Conservation (phyloP, 2,113 vertebrate genomes). For the Tricholaema leucomelas region DNA sequence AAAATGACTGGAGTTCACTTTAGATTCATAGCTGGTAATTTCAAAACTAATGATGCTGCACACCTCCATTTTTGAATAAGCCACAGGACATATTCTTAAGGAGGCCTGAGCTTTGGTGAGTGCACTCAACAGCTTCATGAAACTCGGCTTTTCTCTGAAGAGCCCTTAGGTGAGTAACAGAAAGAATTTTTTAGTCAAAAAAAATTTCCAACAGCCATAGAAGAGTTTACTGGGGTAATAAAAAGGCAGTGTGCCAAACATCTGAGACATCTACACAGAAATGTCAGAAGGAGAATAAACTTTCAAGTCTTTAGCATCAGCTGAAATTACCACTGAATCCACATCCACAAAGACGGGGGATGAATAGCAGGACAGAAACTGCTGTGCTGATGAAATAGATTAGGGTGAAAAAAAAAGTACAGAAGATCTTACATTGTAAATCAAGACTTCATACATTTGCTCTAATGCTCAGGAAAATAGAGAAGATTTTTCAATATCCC, state of each 20-base stretch:
- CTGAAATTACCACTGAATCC: neutral
- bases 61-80: neutral
- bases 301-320: neutral
- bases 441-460: neutral
- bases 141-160: neutral
- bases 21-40: neutral
- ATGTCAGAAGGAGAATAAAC: neutral
- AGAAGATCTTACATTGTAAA: neutral
- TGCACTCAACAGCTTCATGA: neutral
- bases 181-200: neutral
- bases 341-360: neutral
- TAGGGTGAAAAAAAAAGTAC: neutral
- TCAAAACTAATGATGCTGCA: neutral
- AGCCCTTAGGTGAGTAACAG: accelerated
- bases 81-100: neutral
- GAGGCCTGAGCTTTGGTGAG: neutral
- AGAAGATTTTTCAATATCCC: neutral
- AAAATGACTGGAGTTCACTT: neutral
- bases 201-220: neutral
- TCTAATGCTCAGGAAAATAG: neutral
- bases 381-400: neutral
- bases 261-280: neutral
- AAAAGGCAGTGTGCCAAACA: neutral
- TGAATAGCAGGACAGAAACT: neutral
- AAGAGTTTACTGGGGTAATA: neutral